phyloP scores from a whole-genome alignment of 2,888 invertebrate species.

The Drosophila suboccidentalis region DNA sequence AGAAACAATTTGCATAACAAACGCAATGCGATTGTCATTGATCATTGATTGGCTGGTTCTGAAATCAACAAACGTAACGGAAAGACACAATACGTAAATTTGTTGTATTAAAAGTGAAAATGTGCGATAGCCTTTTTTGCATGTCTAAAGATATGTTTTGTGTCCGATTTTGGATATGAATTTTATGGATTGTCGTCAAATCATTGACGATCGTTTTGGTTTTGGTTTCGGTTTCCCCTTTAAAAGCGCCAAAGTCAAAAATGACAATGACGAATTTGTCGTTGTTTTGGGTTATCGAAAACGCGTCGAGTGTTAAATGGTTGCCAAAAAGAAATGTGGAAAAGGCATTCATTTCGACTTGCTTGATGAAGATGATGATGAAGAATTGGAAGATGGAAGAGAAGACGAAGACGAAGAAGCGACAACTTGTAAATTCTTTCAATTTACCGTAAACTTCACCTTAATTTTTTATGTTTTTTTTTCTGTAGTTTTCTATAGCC shows the following conservation, averaged over 20 bases:
- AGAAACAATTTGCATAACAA: constrained; percentile 70
- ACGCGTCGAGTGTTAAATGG: constrained; percentile 28
- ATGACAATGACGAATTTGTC: constrained; percentile 57
- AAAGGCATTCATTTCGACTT: constrained; percentile 46
- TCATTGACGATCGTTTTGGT: constrained; percentile 17
- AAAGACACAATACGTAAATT: constrained; percentile 3
- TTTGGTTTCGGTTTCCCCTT: constrained; percentile 35
- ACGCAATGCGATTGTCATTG: constrained; percentile 19
- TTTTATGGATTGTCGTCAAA: constrained; percentile 20
- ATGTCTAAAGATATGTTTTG: constrained; percentile 56
- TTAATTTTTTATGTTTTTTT: constrained; percentile 73
- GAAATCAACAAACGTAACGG: constrained; percentile 21
- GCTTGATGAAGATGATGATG: constrained; percentile 11
- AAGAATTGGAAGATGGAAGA: background rate
- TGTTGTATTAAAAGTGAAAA: constrained; percentile 65
- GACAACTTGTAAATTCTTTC: constrained; percentile 76
- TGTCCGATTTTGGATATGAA: constrained; percentile 38
- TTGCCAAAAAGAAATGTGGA: constrained; percentile 59
- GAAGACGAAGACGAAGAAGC: constrained; percentile 29
- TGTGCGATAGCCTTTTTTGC: constrained; percentile 69
- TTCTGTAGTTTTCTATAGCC: constrained; percentile 64
- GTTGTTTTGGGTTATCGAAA: constrained; percentile 23
- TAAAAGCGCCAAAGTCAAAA: constrained; percentile 45
- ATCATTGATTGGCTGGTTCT: constrained; percentile 46
- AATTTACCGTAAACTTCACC: constrained; percentile 86